phyloP scores from a whole-genome alignment of 2,888 invertebrate genomes.

The Furcula furcula region DNA sequence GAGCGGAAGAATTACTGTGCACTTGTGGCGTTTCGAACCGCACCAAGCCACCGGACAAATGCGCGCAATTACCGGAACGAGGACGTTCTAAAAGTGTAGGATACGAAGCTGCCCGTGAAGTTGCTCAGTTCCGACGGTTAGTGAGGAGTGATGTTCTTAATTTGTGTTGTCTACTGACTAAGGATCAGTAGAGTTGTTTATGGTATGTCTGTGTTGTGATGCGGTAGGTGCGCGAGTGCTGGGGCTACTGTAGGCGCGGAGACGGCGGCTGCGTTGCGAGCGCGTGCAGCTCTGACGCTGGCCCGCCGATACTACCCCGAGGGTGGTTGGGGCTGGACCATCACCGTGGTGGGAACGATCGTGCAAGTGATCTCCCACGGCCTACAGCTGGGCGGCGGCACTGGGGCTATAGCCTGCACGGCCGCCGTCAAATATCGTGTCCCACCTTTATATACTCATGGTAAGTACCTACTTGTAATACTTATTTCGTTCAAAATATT shows the following conservation, averaged over 20 bases:
- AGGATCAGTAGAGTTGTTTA: constrained; percentile 21
- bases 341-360: constrained; percentile 86
- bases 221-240: constrained; percentile 76
- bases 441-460: constrained; percentile 83
- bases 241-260: constrained; percentile 71
- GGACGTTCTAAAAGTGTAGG: constrained; percentile 79
- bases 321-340: constrained; percentile 94
- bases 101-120: constrained; percentile 72
- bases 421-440: constrained; percentile 84
- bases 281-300: constrained; percentile 84
- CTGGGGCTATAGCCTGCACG: constrained; percentile 84
- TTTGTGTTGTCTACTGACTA: constrained; percentile 23
- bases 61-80: constrained; percentile 57
- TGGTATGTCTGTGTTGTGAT: constrained; percentile 41
- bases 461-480: too few relatives aligned
- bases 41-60: constrained; percentile 41
- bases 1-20: constrained; percentile 61
- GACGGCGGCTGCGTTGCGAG: constrained; percentile 74
- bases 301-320: constrained; percentile 92
- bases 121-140: constrained; percentile 77
- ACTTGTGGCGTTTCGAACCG: constrained; percentile 63
- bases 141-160: constrained; percentile 40
- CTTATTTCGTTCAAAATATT: too few relatives aligned
- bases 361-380: constrained; percentile 89
- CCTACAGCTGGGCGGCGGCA: constrained; percentile 86